phyloP scores from a whole-genome alignment of 2,888 invertebrate species.

The Prosapia bicincta region DNA sequence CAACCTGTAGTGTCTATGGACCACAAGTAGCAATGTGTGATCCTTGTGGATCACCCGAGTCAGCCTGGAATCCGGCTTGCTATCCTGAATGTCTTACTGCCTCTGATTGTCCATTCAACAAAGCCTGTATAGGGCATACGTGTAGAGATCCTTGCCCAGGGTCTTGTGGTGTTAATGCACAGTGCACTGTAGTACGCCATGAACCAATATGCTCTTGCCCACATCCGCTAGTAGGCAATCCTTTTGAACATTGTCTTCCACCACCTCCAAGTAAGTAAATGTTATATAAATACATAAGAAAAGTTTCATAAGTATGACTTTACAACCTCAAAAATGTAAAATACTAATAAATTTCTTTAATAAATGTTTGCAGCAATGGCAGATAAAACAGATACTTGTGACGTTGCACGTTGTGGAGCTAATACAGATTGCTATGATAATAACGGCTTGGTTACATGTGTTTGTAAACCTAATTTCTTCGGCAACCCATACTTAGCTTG shows the following conservation, averaged over 20 bases:
- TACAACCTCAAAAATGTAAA: background rate
- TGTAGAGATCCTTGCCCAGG: conserved; percentile 78
- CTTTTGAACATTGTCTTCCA: conserved; percentile 69
- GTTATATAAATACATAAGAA: background rate
- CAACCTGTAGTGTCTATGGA: conserved; percentile 66
- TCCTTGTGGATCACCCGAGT: conserved; percentile 66
- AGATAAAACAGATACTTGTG: conserved; percentile 49
- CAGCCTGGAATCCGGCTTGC: conserved; percentile 67
- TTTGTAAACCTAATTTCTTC: conserved; percentile 68
- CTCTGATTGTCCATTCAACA: conserved; percentile 74
- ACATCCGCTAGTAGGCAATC: conserved; percentile 66
- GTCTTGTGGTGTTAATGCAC: conserved; percentile 70
- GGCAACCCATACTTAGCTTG: conserved; percentile 79
- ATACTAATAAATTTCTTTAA: conserved; percentile 9
- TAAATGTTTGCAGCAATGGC: conserved; percentile 47
- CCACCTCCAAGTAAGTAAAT: conserved; percentile 51
- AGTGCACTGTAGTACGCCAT: conserved; percentile 67
- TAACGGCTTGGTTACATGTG: conserved; percentile 63
- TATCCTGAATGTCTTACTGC: conserved; percentile 79
- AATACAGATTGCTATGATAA: conserved; percentile 67
- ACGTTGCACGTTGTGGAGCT: conserved; percentile 58
- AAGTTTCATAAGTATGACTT: background rate
- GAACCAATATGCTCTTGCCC: conserved; percentile 70
- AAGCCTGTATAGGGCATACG: conserved; percentile 68
- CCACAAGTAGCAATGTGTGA: conserved; percentile 76